A percentile compares a stretch with the other conserved stretches of the same genome.
These are phyloP conservation scores for Erebia aethiops DNA, from an alignment of 2,888 invertebrate genomes.

Conservation along the genomic window DNA sequence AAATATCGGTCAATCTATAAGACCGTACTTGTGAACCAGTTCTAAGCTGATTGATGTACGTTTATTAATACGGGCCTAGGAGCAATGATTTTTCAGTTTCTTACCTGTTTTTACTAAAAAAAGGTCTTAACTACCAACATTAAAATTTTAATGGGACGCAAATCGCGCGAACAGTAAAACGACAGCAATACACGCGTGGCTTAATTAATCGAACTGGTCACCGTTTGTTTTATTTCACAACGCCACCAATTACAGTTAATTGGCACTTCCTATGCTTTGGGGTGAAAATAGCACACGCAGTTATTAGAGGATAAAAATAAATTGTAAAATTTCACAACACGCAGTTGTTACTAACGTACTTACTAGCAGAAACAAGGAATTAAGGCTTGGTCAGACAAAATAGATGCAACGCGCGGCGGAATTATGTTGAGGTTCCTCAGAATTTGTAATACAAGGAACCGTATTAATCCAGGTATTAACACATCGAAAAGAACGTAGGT, in stretches of 20 bases:
- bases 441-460: not conserved
- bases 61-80: no score
- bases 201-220: slow-evolving; percentile 43
- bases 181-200: slow-evolving; percentile 38
- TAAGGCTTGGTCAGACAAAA: not conserved
- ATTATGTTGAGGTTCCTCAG: no score
- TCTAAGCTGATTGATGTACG: no score
- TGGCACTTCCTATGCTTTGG: slow-evolving; percentile 45
- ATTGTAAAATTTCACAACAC: slow-evolving; percentile 32
- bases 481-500: no score
- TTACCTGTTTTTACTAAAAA: no score
- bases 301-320: slow-evolving; percentile 43
- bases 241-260: slow-evolving; percentile 48
- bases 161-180: slow-evolving; percentile 46
- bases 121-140: no score
- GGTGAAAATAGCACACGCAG: slow-evolving; percentile 45
- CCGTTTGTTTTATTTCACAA: slow-evolving; percentile 43
- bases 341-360: slow-evolving; percentile 27
- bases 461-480: not conserved
- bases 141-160: slow-evolving; percentile 26
- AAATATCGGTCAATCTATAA: no score
- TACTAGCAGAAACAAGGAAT: not conserved
- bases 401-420: no score
- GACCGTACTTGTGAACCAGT: no score
- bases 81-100: no score